Base-by-base conservation (phyloP, 2,888 invertebrate species). In the Pemphredon lugubris region DNA sequence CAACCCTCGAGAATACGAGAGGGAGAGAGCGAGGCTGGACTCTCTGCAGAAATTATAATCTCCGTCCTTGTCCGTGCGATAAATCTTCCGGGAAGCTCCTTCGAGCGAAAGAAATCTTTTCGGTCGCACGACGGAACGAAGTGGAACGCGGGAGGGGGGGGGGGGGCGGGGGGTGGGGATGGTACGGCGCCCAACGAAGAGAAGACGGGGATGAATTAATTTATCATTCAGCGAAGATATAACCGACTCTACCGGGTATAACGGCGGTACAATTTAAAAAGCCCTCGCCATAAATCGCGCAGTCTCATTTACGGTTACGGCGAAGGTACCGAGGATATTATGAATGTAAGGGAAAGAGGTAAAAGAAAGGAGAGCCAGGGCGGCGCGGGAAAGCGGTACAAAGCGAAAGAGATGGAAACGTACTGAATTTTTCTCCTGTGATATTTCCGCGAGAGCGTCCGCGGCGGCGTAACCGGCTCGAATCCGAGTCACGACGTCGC, bases 401-500 rank as follows among this genome's bases (percentile, higher is more conserved):
- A 66, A 59, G 54, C 42, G 59, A n/a, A 30, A 59, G 57, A 61
- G 71, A 60, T 30, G 51, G 48, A 7, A 40, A 30, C 51, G 37
- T 32, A 39, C 55, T 47, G 72, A 66, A 65, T 60, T 73, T n/a
- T 71, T 58, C 71, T 66, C 58, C 60, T 32, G 71, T 9, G 55
- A 65, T 70, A 54, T 30, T n/a, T 2, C n/a, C 42, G 18, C 26
- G 39, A 40, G 34, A 16, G n/a, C n/a, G n/a, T n/a, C n/a, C n/a
- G n/a, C n/a, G n/a, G 26, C 40, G 9, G 45, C 21, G 54, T 69
- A 72, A 70, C 64, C 55, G 65, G 65, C 69, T 63, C 53, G 58
- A 69, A 63, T 63, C 54, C 44, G 32, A n/a, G 48, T 53, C 63
- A 71, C 70, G 70, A 59, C 51, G 70, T 45, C 64, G 59, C 65